Percentiles rank a stretch among this genome's conserved stretches.
Evolutionary conservation across 2,797 vertebrate species (phyloP).

Genomic region (Threskiornis aethiopicus): DNA sequence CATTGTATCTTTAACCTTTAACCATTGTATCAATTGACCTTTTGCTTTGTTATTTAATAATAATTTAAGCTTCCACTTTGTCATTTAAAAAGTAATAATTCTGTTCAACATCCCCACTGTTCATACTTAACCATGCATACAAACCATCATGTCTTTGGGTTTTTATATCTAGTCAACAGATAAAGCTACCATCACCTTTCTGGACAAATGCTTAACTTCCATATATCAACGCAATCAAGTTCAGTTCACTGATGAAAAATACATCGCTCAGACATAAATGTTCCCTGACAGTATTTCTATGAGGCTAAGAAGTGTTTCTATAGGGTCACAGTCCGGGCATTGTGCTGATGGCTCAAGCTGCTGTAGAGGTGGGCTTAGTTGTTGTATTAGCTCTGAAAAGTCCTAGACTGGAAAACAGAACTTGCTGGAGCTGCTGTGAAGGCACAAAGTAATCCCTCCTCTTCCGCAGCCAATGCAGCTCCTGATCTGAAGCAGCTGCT

Average conservation of each 20-base stretch:
- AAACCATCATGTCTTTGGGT: background rate
- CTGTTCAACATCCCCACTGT: background rate
- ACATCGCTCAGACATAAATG: background rate
- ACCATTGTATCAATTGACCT: background rate
- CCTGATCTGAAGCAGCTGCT: background rate
- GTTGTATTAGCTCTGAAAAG: background rate
- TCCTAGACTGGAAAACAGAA: background rate
- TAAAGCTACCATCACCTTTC: background rate
- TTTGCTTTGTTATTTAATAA: background rate
- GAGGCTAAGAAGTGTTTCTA: background rate
- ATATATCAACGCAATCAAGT: background rate
- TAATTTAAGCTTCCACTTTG: background rate
- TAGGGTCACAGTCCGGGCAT: background rate
- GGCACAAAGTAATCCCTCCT: background rate
- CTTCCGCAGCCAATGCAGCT: background rate
- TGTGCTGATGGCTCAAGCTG: background rate
- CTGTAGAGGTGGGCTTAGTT: background rate
- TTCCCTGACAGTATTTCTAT: background rate
- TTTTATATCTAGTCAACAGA: background rate
- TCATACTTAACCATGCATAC: background rate
- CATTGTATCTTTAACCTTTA: background rate
- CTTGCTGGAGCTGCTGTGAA: background rate
- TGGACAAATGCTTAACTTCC: background rate
- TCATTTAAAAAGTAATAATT: background rate
- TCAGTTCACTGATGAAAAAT: background rate